These are phyloP conservation scores for Bambusicola thoracicus DNA, from an alignment of 2,113 vertebrate genomes.

Conservation along the genomic window DNA sequence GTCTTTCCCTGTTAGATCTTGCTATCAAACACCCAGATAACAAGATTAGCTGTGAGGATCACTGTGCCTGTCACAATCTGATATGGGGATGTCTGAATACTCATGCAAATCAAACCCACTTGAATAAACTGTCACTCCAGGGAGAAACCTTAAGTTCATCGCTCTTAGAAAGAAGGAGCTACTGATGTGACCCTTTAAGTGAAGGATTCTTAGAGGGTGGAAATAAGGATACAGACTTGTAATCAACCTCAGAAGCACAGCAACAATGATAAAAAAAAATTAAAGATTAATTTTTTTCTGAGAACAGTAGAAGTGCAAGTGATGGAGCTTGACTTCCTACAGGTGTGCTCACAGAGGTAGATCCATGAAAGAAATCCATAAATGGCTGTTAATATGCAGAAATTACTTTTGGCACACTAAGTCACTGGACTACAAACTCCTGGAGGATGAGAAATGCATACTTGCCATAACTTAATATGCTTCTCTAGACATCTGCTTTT, in stretches of 20 bases:
- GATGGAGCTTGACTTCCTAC: constrained; percentile 15
- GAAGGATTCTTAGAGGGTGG: neutral
- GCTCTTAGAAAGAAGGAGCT: neutral
- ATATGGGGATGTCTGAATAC: neutral
- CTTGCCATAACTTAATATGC: neutral
- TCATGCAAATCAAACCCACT: neutral
- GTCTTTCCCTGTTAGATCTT: neutral
- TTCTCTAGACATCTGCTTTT: neutral
- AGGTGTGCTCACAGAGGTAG: neutral
- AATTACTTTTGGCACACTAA: constrained; percentile 13
- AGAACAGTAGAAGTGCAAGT: neutral
- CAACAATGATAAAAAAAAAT: neutral
- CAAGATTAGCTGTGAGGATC: neutral
- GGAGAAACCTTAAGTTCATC: neutral
- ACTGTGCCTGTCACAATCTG: neutral
- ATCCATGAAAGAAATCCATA: constrained; percentile 5
- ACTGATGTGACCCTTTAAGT: neutral
- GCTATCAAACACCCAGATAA: neutral
- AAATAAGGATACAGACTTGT: neutral
- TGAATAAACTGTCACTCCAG: neutral
- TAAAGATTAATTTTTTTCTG: neutral
- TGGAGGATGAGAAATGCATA: neutral
- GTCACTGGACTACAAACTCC: neutral
- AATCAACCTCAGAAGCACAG: neutral
- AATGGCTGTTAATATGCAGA: neutral